These are phyloP conservation scores for honey bee (Apis mellifera) DNA, from an alignment of 1,140 invertebrate genomes.

Conservation along the genomic window DNA sequence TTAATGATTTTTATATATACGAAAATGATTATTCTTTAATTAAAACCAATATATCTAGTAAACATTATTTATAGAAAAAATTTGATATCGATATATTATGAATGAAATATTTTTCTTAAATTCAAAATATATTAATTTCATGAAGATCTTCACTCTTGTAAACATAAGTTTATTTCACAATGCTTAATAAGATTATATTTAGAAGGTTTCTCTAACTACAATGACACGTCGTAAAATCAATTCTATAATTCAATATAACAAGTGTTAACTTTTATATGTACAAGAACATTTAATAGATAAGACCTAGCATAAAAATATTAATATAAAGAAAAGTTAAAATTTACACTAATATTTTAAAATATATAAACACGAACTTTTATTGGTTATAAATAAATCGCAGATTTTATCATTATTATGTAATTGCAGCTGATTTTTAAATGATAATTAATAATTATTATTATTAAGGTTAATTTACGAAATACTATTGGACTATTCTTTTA, in stretches of 20 bases:
- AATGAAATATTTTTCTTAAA: neutral
- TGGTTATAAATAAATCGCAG: neutral
- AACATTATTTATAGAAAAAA: neutral
- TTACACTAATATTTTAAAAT: neutral
- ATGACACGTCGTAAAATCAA: slow-evolving; percentile 21
- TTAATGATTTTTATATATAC: neutral
- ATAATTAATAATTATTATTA: neutral
- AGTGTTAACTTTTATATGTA: neutral
- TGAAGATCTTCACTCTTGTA: neutral
- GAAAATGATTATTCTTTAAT: neutral
- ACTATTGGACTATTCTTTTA: no score
- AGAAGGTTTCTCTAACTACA: slow-evolving; percentile 20
- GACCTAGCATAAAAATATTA: no score
- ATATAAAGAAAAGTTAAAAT: neutral
- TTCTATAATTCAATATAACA: slow-evolving; percentile 28
- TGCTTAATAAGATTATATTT: slow-evolving; percentile 30
- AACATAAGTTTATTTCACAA: slow-evolving; percentile 3
- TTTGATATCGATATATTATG: neutral
- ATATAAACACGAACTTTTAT: neutral
- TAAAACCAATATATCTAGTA: neutral
- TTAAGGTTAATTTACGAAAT: neutral
- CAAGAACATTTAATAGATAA: neutral
- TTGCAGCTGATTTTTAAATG: neutral
- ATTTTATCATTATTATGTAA: neutral
- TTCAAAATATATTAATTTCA: neutral